Percentiles rank a stretch among this genome's conserved stretches.
These are phyloP conservation scores for Boloria selene DNA, from an alignment of 2,888 invertebrate species.

Conservation along the genomic window DNA sequence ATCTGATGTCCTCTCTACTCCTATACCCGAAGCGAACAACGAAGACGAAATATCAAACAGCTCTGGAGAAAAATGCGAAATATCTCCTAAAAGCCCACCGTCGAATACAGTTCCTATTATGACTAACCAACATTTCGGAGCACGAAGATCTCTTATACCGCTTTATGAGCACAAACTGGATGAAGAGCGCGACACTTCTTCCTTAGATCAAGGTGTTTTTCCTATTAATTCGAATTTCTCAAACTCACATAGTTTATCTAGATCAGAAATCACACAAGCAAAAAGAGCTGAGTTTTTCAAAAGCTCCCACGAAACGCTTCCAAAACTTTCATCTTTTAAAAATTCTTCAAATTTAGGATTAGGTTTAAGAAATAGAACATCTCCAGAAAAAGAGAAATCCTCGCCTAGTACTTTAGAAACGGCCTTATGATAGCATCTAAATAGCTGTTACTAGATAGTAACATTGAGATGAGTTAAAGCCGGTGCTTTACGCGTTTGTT, in stretches of 20 bases:
- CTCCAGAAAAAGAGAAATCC: constrained; percentile 66
- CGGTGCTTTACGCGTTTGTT: constrained; percentile 59
- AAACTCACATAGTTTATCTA: constrained; percentile 60
- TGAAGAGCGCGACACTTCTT: constrained; percentile 55
- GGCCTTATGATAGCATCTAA: constrained; percentile 78
- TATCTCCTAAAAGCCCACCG: constrained; percentile 58
- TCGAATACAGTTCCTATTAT: constrained; percentile 75
- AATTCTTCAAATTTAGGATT: constrained; percentile 52
- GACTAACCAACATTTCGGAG: constrained; percentile 77
- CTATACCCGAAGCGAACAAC: constrained; percentile 91
- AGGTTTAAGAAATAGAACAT: constrained; percentile 54
- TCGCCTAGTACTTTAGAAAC: constrained; percentile 84
- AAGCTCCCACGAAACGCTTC: constrained; percentile 64
- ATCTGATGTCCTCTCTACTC: constrained; percentile 92
- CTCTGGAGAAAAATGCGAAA: constrained; percentile 80
- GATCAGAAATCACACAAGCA: constrained; percentile 82
- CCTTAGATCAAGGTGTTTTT: constrained; percentile 71
- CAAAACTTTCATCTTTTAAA: constrained; percentile 70
- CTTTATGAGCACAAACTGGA: constrained; percentile 63
- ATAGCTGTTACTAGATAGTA: neutral
- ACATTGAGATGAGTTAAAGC: constrained; percentile 44
- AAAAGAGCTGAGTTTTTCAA: constrained; percentile 84
- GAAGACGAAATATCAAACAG: constrained; percentile 88
- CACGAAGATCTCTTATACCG: constrained; percentile 73
- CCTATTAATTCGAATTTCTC: constrained; percentile 70